Percentiles rank a stretch among this genome's conserved stretches.
Evolutionary conservation across 2,797 vertebrate species (phyloP).

Genomic region (Clarias fuscus): DNA sequence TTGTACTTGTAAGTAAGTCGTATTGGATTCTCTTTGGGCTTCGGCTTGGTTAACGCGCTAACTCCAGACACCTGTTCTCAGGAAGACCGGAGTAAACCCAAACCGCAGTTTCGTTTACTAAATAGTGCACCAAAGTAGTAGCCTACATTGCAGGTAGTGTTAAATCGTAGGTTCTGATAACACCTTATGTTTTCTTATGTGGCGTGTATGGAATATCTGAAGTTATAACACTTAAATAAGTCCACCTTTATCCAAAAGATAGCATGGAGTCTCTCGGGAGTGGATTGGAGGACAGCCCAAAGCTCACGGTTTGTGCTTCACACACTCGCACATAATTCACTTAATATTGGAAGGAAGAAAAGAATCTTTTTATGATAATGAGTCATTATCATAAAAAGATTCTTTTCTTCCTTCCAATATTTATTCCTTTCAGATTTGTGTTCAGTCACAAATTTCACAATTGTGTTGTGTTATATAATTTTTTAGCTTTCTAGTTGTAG

Average conservation of each 20-base stretch:
- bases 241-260: neutral
- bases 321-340: neutral
- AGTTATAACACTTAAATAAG: neutral
- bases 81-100: neutral
- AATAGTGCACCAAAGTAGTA: neutral
- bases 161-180: neutral
- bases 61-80: neutral
- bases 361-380: neutral
- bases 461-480: neutral
- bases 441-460: neutral
- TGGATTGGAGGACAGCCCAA: neutral
- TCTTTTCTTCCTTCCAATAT: no score
- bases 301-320: conserved; percentile 29
- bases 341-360: neutral
- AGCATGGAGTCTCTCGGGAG: conserved; percentile 35
- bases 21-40: neutral
- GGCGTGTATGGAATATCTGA: neutral
- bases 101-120: neutral
- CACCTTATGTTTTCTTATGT: neutral
- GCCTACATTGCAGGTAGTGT: neutral
- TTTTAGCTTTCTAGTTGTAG: neutral
- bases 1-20: neutral
- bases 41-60: neutral
- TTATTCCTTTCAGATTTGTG: neutral
- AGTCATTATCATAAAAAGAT: no score